Evolutionary conservation across 2,888 invertebrate genomes (phyloP).

Genomic region (Steinernema carpocapsae): DNA sequence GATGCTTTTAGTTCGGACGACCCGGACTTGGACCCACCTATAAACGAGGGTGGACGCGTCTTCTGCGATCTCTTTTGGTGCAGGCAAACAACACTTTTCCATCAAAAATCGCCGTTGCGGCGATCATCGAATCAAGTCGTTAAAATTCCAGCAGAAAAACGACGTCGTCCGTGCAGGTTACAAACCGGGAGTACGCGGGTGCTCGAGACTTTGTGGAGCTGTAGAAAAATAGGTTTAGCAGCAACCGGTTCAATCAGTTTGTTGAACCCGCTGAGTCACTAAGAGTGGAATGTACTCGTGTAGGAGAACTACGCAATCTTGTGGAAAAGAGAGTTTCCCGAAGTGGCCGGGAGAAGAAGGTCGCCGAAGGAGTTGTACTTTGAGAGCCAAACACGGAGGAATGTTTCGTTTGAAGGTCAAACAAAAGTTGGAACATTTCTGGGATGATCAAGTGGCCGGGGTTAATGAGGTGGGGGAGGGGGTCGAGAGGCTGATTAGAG

Average conservation of each 20-base stretch:
- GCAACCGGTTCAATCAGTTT: constrained; percentile 31
- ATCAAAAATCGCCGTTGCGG: not conserved
- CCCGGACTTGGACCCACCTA: constrained; percentile 3
- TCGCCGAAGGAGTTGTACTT: constrained; percentile 12
- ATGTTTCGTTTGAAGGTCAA: not conserved
- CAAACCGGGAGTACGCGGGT: not conserved
- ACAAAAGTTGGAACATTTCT: too few species aligned
- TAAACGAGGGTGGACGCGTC: not conserved
- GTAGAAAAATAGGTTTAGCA: too few species aligned
- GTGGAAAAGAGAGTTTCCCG: not conserved
- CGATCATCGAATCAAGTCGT: constrained; percentile 28
- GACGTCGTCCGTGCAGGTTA: not conserved
- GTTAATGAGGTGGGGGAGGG: too few species aligned
- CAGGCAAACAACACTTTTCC: constrained; percentile 1
- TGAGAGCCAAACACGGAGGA: not conserved
- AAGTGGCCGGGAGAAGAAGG: not conserved
- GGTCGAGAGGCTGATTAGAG: too few species aligned
- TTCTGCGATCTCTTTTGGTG: not conserved
- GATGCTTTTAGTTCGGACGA: too few species aligned
- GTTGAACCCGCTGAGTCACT: constrained; percentile 15
- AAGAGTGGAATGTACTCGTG: constrained; percentile 17
- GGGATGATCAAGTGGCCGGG: too few species aligned
- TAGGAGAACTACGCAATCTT: not conserved
- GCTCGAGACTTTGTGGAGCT: not conserved
- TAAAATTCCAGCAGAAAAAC: constrained; percentile 7